Conservation (phyloP, 2,113 vertebrate species). For the Sisor rabdophorus region DNA sequence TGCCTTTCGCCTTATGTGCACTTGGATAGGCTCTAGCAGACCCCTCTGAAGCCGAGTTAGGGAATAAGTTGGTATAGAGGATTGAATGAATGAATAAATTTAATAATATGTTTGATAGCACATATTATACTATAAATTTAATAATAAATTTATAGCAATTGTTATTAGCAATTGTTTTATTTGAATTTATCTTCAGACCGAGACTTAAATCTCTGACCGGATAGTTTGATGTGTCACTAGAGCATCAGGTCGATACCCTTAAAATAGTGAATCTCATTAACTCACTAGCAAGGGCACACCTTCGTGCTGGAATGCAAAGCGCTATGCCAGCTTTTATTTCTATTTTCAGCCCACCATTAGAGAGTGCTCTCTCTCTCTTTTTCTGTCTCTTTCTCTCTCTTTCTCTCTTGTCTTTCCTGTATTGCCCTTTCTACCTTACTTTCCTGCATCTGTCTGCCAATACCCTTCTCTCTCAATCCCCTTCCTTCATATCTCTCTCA, state of each 20-base stretch:
- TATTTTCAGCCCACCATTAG: constrained; percentile 37
- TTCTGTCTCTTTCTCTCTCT: not conserved
- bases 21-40: no score
- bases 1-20: no score
- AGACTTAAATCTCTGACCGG: not conserved
- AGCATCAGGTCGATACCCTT: constrained; percentile 13
- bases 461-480: constrained; percentile 22
- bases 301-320: constrained; percentile 31
- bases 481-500: constrained; percentile 42
- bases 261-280: constrained; percentile 23
- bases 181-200: not conserved
- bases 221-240: constrained; percentile 24
- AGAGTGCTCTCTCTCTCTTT: constrained; percentile 23
- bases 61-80: no score
- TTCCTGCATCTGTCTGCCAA: constrained; percentile 4
- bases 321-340: constrained; percentile 28
- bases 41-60: no score
- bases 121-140: no score
- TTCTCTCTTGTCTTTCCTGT: constrained; percentile 1
- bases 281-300: constrained; percentile 37
- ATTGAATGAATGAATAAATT: no score
- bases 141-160: no score
- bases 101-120: no score
- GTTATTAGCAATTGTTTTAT: not conserved
- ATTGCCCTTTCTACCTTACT: constrained; percentile 8